A percentile compares a stretch with the other conserved stretches of the same genome.
These are phyloP conservation scores for Vannuccia rotundouncinata DNA, from an alignment of 2,888 invertebrate genomes.

Conservation along the genomic window DNA sequence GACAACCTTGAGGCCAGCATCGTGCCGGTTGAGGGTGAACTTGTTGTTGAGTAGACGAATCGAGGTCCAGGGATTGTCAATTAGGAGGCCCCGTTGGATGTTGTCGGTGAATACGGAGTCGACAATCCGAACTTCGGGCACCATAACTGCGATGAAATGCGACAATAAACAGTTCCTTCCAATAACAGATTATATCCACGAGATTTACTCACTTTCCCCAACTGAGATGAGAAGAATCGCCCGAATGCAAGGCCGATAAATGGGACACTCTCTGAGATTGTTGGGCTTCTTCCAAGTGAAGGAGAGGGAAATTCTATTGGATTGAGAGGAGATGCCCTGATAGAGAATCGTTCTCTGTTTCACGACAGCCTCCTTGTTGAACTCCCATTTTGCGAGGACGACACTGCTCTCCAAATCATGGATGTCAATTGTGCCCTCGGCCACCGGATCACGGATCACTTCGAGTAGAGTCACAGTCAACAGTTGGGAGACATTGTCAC, in stretches of 20 bases:
- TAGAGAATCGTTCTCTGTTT: constrained; percentile 8
- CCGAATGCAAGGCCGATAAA: constrained; percentile 30
- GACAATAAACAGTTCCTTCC: too few relatives aligned
- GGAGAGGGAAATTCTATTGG: neutral
- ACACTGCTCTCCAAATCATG: constrained; percentile 24
- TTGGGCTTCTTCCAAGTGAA: constrained; percentile 25
- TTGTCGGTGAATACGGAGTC: constrained; percentile 11
- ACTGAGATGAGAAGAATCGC: constrained; percentile 20
- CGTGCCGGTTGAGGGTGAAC: constrained; percentile 2
- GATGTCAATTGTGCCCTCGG: constrained; percentile 65
- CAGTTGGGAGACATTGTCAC: constrained; percentile 60
- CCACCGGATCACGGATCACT: constrained; percentile 64
- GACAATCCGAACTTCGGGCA: neutral
- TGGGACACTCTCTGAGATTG: neutral
- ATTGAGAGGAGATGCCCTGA: constrained; percentile 32
- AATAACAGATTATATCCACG: neutral
- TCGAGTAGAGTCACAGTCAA: constrained; percentile 78
- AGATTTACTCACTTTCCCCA: neutral
- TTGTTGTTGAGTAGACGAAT: neutral
- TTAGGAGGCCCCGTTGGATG: constrained; percentile 25
- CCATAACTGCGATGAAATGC: too few relatives aligned
- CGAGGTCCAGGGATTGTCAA: constrained; percentile 29
- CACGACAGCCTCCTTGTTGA: neutral
- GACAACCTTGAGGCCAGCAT: constrained; percentile 30
- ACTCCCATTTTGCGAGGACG: constrained; percentile 29